Conservation (phyloP, 1,140 invertebrate species). For the Spodoptera litura region DNA sequence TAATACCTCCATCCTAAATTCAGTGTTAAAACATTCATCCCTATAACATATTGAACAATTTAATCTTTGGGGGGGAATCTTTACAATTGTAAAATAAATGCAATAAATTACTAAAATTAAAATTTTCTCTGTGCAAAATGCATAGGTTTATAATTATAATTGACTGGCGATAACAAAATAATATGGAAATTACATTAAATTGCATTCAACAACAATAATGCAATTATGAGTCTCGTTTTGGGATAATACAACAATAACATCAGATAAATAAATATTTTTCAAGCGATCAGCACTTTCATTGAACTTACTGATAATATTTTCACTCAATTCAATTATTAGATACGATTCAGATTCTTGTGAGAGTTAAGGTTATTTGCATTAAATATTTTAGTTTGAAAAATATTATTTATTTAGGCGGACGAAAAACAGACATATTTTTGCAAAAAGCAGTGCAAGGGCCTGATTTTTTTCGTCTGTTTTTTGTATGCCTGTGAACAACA, state of each 20-base stretch:
- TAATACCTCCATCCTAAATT: slow-evolving; percentile 52
- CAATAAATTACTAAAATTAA: slow-evolving; percentile 1
- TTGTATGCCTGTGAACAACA: slow-evolving; percentile 42
- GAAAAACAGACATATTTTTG: slow-evolving; percentile 30
- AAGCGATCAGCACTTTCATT: slow-evolving; percentile 13
- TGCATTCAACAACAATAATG: slow-evolving; percentile 27
- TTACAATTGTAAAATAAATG: not conserved
- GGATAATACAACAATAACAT: slow-evolving; percentile 21
- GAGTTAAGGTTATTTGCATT: not conserved
- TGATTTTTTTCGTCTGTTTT: slow-evolving; percentile 26
- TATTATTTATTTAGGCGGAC: slow-evolving; percentile 45
- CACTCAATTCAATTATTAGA: slow-evolving; percentile 11
- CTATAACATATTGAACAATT: slow-evolving; percentile 2
- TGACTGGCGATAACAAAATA: slow-evolving; percentile 38
- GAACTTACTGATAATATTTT: not conserved
- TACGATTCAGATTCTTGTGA: not conserved
- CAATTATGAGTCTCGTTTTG: slow-evolving; percentile 26
- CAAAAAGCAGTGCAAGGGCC: not conserved
- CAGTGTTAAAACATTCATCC: slow-evolving; percentile 39
- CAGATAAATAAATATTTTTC: slow-evolving; percentile 46
- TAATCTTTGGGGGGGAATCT: not conserved
- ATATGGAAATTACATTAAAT: slow-evolving; percentile 56
- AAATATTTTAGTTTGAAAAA: slow-evolving; percentile 37
- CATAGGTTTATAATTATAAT: not conserved
- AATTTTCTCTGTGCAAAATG: slow-evolving; percentile 3